Percentiles rank a stretch among this genome's conserved stretches.
Evolutionary conservation across 2,113 vertebrate species (phyloP).

Genomic region (human): GRCh38 chr5:90751501-90752000

Average conservation of each 20-base stretch:
- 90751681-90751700: background rate
- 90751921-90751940: background rate
- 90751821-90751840: background rate
- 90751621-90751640: background rate
- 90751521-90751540: background rate
- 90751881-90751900: background rate
- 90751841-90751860: background rate
- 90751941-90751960: slow-evolving; percentile 20
- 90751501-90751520: background rate
- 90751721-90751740: background rate
- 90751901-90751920: background rate
- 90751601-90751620: background rate
- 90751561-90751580: background rate
- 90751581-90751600: background rate
- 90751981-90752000: background rate
- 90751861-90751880: background rate
- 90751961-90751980: background rate
- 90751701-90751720: background rate
- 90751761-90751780: background rate
- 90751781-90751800: background rate
- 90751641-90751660: background rate
- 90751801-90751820: background rate
- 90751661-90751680: background rate
- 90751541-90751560: background rate
- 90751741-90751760: background rate